A percentile compares a stretch with the other conserved stretches of the same genome.
These are phyloP conservation scores for Xerus rutilus DNA, from an alignment of 2,797 vertebrate genomes.

Conservation along the genomic window DNA sequence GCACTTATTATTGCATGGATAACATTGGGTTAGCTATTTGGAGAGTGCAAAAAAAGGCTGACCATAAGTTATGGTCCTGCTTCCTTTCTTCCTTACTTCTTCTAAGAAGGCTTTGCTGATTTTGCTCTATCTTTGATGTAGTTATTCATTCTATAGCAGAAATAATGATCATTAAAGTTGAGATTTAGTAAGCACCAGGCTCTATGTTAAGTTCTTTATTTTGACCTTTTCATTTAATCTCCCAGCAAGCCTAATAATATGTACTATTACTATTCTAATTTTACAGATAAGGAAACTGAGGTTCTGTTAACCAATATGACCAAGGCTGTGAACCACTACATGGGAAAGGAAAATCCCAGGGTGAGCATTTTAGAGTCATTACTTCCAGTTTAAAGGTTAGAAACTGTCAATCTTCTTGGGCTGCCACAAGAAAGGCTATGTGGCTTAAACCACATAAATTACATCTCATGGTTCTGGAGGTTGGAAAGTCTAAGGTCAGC, in stretches of 20 bases:
- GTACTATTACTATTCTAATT: neutral
- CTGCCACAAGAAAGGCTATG: neutral
- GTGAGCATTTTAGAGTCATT: neutral
- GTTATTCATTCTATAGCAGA: neutral
- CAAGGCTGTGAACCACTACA: neutral
- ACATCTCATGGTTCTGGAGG: neutral
- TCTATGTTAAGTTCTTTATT: neutral
- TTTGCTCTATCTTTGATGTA: neutral
- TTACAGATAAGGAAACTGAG: conserved; percentile 6
- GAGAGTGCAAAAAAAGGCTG: neutral
- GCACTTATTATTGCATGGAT: neutral
- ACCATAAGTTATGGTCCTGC: neutral
- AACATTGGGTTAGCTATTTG: neutral
- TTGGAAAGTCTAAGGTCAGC: neutral
- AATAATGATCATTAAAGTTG: neutral
- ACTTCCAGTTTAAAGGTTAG: neutral
- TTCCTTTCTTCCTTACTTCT: neutral
- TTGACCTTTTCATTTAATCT: neutral
- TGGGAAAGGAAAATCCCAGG: neutral
- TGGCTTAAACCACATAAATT: neutral
- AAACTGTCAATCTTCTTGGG: neutral
- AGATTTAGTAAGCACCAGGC: neutral
- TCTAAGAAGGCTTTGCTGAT: neutral
- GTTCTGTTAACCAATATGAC: neutral
- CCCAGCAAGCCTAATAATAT: neutral